Conservation (phyloP, 2,113 vertebrate species). For the Epinephelus moara region DNA sequence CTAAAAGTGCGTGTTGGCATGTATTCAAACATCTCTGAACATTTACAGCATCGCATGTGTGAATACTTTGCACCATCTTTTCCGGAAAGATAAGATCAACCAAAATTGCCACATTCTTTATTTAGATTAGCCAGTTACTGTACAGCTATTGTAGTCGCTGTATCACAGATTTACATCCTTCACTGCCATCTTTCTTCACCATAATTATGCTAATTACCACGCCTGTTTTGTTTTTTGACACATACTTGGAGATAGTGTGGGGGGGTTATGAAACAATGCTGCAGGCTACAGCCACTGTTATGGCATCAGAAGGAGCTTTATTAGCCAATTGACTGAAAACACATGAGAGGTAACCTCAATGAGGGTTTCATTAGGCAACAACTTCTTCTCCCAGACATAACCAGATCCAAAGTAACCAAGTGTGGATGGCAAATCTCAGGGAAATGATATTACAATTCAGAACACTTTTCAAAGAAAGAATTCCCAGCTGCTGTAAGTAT, state of each 20-base stretch:
- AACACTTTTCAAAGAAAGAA: neutral
- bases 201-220: neutral
- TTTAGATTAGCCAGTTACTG: slow-evolving; percentile 23
- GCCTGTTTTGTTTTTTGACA: neutral
- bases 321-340: slow-evolving; percentile 17
- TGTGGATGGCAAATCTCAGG: neutral
- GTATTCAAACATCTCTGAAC: slow-evolving; percentile 61
- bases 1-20: slow-evolving; percentile 62
- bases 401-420: neutral
- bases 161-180: neutral
- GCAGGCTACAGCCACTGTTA: slow-evolving; percentile 7
- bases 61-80: slow-evolving; percentile 57
- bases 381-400: neutral
- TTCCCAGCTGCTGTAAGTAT: neutral
- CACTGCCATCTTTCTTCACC: neutral
- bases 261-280: slow-evolving; percentile 12
- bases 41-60: slow-evolving; percentile 58
- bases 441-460: neutral
- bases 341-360: slow-evolving; percentile 3
- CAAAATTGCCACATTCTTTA: slow-evolving; percentile 38
- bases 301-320: neutral
- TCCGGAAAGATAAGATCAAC: slow-evolving; percentile 63
- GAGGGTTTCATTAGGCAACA: slow-evolving; percentile 5
- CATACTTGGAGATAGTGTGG: slow-evolving; percentile 5
- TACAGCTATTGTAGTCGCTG: neutral